A percentile compares a stretch with the other conserved stretches of the same genome.
These are phyloP conservation scores for Dromius quadrimaculatus DNA, from an alignment of 2,888 invertebrate species.

Conservation along the genomic window DNA sequence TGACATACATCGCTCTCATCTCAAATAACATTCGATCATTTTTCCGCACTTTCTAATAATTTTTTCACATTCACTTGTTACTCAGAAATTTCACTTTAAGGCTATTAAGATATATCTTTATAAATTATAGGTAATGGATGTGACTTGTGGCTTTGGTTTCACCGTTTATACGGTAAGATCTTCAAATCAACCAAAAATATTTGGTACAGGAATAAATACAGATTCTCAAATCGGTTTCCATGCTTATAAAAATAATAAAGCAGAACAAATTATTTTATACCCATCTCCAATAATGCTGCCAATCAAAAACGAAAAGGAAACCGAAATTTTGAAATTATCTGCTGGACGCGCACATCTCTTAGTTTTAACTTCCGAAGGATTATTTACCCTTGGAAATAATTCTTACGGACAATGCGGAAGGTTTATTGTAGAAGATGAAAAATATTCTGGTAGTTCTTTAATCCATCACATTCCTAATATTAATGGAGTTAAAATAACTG, in stretches of 20 bases:
- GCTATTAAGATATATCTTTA: slow-evolving; percentile 15
- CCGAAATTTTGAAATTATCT: slow-evolving; percentile 72
- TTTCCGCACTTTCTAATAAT: slow-evolving; percentile 1
- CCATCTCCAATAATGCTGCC: slow-evolving; percentile 81
- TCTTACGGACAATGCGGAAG: slow-evolving; percentile 95
- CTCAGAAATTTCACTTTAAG: slow-evolving; percentile 41
- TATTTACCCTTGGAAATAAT: slow-evolving; percentile 85
- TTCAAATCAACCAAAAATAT: slow-evolving; percentile 76
- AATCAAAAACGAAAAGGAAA: slow-evolving; percentile 70
- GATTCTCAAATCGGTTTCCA: slow-evolving; percentile 91
- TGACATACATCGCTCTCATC: not conserved
- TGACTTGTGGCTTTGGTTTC: slow-evolving; percentile 92
- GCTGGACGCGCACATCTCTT: slow-evolving; percentile 92
- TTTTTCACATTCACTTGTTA: not conserved
- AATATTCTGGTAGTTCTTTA: slow-evolving; percentile 76
- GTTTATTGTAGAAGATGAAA: slow-evolving; percentile 79
- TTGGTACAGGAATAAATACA: slow-evolving; percentile 92
- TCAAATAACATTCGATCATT: not conserved
- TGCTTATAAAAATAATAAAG: slow-evolving; percentile 68
- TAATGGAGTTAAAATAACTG: slow-evolving; percentile 73
- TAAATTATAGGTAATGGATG: slow-evolving; percentile 71
- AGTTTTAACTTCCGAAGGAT: slow-evolving; percentile 83
- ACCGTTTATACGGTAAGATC: slow-evolving; percentile 81
- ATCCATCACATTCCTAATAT: slow-evolving; percentile 76
- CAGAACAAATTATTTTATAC: slow-evolving; percentile 76